phyloP scores from a whole-genome alignment of 2,113 vertebrate species.

The Muntiacus reevesi region DNA sequence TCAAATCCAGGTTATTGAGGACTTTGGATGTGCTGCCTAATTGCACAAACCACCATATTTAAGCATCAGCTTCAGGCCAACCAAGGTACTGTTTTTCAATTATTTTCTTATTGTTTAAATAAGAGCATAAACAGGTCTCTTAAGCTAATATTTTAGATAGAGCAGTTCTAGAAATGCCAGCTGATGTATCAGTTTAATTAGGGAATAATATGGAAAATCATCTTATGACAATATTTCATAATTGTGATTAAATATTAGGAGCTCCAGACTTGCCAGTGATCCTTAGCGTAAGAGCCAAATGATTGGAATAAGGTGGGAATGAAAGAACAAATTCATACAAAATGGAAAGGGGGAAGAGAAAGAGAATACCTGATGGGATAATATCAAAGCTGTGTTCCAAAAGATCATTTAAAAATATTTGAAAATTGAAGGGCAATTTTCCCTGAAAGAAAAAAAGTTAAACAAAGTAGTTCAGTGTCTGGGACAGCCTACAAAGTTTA shows the following conservation, averaged over 20 bases:
- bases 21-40: neutral
- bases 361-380: neutral
- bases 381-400: neutral
- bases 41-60: neutral
- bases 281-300: neutral
- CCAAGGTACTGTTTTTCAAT: neutral
- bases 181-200: neutral
- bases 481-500: neutral
- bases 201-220: neutral
- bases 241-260: neutral
- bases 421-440: neutral
- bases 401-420: constrained; percentile 29
- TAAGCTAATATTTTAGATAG: neutral
- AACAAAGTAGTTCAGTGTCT: neutral
- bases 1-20: neutral
- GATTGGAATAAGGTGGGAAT: neutral
- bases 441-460: neutral
- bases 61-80: neutral
- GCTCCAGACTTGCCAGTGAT: neutral
- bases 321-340: constrained; percentile 17
- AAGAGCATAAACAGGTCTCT: neutral
- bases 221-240: constrained; percentile 10
- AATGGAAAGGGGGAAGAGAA: neutral
- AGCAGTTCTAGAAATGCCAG: neutral
- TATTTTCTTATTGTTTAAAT: constrained; percentile 21